Evolutionary conservation across 2,797 vertebrate genomes (phyloP).

Genomic region (Siniperca scherzeri): DNA sequence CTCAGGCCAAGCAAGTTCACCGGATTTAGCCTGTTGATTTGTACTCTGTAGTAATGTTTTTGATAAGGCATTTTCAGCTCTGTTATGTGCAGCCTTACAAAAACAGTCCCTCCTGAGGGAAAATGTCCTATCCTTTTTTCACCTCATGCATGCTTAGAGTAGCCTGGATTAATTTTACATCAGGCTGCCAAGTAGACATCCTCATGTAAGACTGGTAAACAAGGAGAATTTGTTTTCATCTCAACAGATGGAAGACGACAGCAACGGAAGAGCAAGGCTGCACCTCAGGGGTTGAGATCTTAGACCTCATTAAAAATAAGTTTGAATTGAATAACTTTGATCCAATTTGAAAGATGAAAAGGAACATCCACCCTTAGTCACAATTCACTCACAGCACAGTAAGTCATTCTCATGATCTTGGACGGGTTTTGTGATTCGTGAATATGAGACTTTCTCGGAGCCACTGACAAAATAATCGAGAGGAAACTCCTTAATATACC

Average conservation of each 20-base stretch:
- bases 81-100: constrained; percentile 16
- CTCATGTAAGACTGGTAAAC: constrained; percentile 64
- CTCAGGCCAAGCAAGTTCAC: constrained; percentile 29
- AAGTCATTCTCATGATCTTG: constrained; percentile 19
- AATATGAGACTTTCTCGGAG: constrained; percentile 5
- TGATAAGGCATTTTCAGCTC: constrained; percentile 31
- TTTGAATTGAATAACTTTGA: constrained; percentile 53
- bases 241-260: constrained; percentile 66
- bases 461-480: constrained; percentile 36
- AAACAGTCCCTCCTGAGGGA: constrained; percentile 37
- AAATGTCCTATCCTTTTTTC: constrained; percentile 11
- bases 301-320: constrained; percentile 69
- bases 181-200: constrained; percentile 54
- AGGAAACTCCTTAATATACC: constrained; percentile 27
- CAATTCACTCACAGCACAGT: constrained; percentile 14
- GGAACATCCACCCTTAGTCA: constrained; percentile 43
- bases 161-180: constrained; percentile 69
- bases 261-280: constrained; percentile 55
- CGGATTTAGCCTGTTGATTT: constrained; percentile 26
- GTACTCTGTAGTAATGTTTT: neutral
- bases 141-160: constrained; percentile 27
- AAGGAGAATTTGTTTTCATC: constrained; percentile 70
- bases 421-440: constrained; percentile 6
- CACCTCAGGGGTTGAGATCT: constrained; percentile 68
- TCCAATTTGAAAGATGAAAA: constrained; percentile 67